Percentiles rank a stretch among this genome's conserved stretches.
phyloP scores from a whole-genome alignment of 2,888 invertebrate genomes.

The Xanthorhoe designata region DNA sequence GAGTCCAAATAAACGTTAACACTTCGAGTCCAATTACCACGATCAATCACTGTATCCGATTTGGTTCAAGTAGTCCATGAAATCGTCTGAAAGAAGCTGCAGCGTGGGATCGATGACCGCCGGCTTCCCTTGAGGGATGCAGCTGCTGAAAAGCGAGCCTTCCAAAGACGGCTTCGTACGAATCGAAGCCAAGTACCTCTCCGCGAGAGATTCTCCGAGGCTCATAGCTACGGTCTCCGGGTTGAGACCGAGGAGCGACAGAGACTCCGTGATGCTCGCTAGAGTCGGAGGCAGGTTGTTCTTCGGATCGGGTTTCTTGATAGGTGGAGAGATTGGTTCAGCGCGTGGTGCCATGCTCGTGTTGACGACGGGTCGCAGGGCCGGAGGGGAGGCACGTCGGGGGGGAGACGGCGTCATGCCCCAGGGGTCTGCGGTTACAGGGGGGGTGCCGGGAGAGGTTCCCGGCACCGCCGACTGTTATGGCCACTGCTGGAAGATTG shows the following conservation, averaged over 20 bases:
- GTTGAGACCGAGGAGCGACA: conserved; percentile 74
- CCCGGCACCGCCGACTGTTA: conserved; percentile 93
- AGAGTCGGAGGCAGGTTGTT: conserved; percentile 65
- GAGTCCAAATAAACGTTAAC: conserved; percentile 55
- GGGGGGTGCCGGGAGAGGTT: conserved; percentile 79
- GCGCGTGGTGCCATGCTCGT: conserved; percentile 79
- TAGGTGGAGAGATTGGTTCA: conserved; percentile 31
- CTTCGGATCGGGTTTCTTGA: conserved; percentile 55
- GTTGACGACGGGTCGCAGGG: conserved; percentile 80
- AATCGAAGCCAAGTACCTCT: conserved; percentile 75
- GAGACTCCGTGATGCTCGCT: conserved; percentile 76
- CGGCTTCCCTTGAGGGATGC: conserved; percentile 59
- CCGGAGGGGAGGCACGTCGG: conserved; percentile 75
- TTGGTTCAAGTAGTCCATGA: conserved; percentile 87
- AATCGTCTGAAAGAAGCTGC: conserved; percentile 87
- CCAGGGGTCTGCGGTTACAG: conserved; percentile 66
- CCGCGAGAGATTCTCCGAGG: conserved; percentile 79
- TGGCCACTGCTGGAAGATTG: conserved; percentile 92
- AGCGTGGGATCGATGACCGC: conserved; percentile 69
- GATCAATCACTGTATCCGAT: conserved; percentile 60
- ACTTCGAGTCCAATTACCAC: conserved; percentile 53
- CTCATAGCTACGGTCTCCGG: conserved; percentile 78
- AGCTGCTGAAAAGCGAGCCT: conserved; percentile 46
- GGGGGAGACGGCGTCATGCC: conserved; percentile 72
- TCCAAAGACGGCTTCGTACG: conserved; percentile 62